phyloP scores from a whole-genome alignment of 1,140 invertebrate species.

The Goniozus legneri region DNA sequence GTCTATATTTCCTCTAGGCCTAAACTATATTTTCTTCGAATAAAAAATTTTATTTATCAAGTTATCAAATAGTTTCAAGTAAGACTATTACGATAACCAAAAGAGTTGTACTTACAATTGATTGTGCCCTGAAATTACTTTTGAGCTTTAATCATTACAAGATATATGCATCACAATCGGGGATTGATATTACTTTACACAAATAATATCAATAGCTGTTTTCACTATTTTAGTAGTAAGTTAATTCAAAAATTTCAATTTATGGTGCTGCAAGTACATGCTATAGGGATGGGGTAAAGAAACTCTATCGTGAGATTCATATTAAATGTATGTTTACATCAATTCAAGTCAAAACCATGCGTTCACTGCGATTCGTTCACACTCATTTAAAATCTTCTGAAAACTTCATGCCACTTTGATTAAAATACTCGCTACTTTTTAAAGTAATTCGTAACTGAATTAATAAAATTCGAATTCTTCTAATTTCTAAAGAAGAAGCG shows the following conservation, averaged over 20 bases:
- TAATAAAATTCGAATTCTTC: background rate
- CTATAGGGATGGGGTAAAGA: conserved; percentile 16
- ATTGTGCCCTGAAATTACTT: too few species aligned
- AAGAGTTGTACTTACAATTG: too few species aligned
- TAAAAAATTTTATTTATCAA: too few species aligned
- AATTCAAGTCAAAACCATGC: conserved; percentile 45
- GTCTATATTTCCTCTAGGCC: too few species aligned
- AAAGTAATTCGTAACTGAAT: conserved; percentile 1
- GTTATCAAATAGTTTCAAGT: too few species aligned
- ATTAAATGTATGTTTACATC: conserved; percentile 26
- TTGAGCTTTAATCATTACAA: too few species aligned
- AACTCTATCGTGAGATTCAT: conserved; percentile 19
- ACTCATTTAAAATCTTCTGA: conserved; percentile 32
- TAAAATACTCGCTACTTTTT: conserved; percentile 30
- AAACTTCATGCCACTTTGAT: conserved; percentile 34
- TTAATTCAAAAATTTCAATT: conserved; percentile 8
- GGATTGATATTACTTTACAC: too few species aligned
- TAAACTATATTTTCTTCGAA: too few species aligned
- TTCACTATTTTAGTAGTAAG: background rate
- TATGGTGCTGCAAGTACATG: conserved; percentile 28
- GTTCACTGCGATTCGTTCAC: conserved; percentile 35
- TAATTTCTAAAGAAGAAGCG: background rate
- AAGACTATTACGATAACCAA: too few species aligned
- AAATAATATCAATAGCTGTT: too few species aligned
- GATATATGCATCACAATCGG: too few species aligned